Evolutionary conservation across 2,113 vertebrate genomes (phyloP), one percentile per base, ranked within the genome.

Genomic region (Prietella phreatophila): DNA sequence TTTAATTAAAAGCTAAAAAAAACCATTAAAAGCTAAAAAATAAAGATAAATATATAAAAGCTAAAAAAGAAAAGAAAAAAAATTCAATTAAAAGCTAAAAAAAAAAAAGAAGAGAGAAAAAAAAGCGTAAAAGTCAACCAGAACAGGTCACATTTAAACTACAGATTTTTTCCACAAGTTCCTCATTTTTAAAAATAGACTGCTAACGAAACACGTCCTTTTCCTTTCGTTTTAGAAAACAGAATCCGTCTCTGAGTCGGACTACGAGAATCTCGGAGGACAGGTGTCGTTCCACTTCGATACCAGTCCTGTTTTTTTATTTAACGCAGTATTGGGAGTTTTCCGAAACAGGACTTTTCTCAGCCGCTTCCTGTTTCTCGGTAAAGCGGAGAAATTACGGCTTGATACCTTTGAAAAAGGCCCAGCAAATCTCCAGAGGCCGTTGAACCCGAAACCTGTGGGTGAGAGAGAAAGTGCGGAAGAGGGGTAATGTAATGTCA

Each of bases 381-480:
- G 79, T 71, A 90, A 87, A 78, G 87, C 53, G 25, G 63, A 88
- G 91, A 67, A 87, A 84, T 93, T 93, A 93, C 17, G 6, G 27
- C n/a, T 78, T 47, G 3, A 27, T 96, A 99, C 98, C 97, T 99
- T 99, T 36, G 97, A 99, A 93, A 99, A 99, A 0, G 98, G 98
- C 84, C 98, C 98, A 65, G 98, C 98, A 95, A 99, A 99, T 91
- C 98, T 96, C 98, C 98, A 99, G 5, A 99, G 95, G 65, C 98
- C 98, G 82, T 99, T 99, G 94, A 99, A 99, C 85, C 98, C 98
- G 90, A 99, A 99, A 95, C 97, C 98, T 99, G 91, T 86, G 39
- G 87, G 95, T 94, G 56, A 13, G 85, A 30, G 15, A 58, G 65
- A 83, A 42, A 60, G 50, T 30, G 50, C 53, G n/a, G 17, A 61